A percentile compares a stretch with the other conserved stretches of the same genome.
Evolutionary conservation across 2,113 vertebrate species (phyloP).

Genomic region (Tragelaphus buxtoni): DNA sequence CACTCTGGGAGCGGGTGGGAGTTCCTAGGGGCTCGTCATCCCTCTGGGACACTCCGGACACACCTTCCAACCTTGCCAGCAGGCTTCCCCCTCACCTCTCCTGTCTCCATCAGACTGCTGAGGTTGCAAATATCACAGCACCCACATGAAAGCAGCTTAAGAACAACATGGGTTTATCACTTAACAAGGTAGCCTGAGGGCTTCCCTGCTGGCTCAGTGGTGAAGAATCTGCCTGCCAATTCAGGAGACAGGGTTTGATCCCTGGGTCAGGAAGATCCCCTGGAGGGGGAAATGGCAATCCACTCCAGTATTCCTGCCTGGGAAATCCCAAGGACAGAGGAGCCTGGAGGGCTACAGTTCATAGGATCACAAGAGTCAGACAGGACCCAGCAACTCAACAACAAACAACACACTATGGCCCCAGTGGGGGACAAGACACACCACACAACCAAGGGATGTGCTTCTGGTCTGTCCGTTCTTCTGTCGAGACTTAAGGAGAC

Average conservation of each 20-base stretch:
- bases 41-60: background rate
- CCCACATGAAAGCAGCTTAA: accelerated
- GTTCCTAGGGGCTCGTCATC: background rate
- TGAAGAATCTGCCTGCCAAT: background rate
- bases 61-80: background rate
- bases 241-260: background rate
- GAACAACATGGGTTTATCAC: background rate
- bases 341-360: background rate
- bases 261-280: background rate
- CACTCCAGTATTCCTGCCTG: background rate
- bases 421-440: background rate
- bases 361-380: background rate
- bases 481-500: background rate
- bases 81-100: background rate
- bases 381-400: background rate
- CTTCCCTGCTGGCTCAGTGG: background rate
- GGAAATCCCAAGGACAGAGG: background rate
- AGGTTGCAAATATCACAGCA: background rate
- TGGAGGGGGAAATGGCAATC: background rate
- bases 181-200: background rate
- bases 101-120: background rate
- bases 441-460: background rate
- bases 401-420: accelerated
- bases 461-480: background rate
- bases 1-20: background rate